Conservation (phyloP, 2,797 vertebrate species). For the Crenichthys baileyi region DNA sequence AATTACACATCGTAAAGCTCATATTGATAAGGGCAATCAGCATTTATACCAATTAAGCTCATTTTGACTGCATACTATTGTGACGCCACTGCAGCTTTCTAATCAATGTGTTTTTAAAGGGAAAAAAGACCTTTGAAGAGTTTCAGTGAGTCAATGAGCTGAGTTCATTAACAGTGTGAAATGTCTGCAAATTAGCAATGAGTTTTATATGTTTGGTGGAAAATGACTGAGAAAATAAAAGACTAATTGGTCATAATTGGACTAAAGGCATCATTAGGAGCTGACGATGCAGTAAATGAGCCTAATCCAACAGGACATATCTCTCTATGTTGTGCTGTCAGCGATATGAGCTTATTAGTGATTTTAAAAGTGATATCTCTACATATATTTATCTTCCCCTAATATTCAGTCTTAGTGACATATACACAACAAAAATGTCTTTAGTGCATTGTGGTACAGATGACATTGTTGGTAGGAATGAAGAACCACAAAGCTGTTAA, state of each 20-base stretch:
- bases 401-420: not conserved
- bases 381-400: slow-evolving; percentile 6
- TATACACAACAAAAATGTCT: not conserved
- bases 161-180: not conserved
- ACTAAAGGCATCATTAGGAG: slow-evolving; percentile 58
- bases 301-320: slow-evolving; percentile 50
- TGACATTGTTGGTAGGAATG: not conserved
- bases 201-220: slow-evolving; percentile 29
- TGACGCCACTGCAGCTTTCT: slow-evolving; percentile 32
- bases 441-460: not conserved
- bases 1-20: slow-evolving; percentile 74
- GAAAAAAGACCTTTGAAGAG: slow-evolving; percentile 14
- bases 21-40: slow-evolving; percentile 71
- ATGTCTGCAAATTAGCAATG: not conserved
- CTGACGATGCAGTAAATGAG: slow-evolving; percentile 59
- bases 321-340: slow-evolving; percentile 38
- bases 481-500: not conserved
- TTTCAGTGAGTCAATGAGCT: slow-evolving; percentile 11
- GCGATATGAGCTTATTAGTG: slow-evolving; percentile 40
- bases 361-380: slow-evolving; percentile 12
- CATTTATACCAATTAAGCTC: slow-evolving; percentile 61
- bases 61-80: slow-evolving; percentile 47
- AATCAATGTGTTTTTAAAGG: not conserved
- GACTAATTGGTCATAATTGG: slow-evolving; percentile 54
- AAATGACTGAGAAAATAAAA: slow-evolving; percentile 38